These are phyloP conservation scores for Tricholaema leucomelas DNA, from an alignment of 2,113 vertebrate species.

Conservation along the genomic window DNA sequence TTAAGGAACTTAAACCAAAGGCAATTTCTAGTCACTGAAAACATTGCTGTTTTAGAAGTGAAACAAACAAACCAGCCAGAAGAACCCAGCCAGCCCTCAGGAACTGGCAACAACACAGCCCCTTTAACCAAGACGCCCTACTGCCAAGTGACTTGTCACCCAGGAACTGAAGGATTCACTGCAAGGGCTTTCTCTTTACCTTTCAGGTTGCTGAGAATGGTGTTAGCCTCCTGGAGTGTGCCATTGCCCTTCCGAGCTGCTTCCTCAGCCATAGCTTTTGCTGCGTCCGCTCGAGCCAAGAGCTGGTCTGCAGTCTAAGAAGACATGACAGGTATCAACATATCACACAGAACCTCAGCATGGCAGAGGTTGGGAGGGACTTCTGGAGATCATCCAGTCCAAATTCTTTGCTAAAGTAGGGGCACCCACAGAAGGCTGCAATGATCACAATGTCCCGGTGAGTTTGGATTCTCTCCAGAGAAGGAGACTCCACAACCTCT, in stretches of 20 bases:
- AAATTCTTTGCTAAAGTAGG: neutral
- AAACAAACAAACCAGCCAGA: neutral
- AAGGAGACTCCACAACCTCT: neutral
- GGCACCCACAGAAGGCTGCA: neutral
- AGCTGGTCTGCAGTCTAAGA: slow-evolving; percentile 94
- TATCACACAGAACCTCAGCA: neutral
- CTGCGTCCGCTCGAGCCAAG: slow-evolving; percentile 92
- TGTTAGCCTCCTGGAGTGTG: slow-evolving; percentile 89
- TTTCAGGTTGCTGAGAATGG: slow-evolving; percentile 89
- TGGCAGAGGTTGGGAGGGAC: neutral
- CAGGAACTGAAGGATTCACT: neutral
- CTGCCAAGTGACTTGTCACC: neutral
- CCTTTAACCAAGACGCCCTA: neutral
- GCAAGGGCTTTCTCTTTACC: slow-evolving; percentile 71
- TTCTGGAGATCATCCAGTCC: neutral
- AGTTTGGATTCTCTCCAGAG: neutral
- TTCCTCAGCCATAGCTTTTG: slow-evolving; percentile 93
- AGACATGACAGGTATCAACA: neutral
- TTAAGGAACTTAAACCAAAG: neutral
- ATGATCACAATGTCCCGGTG: neutral
- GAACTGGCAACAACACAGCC: neutral
- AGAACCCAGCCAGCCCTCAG: neutral
- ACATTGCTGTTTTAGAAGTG: rapidly evolving
- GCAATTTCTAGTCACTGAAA: neutral
- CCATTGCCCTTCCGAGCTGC: slow-evolving; percentile 89